These are phyloP conservation scores for Ctenochaetus hawaiiensis DNA, from an alignment of 2,797 vertebrate species.

Conservation along the genomic window DNA sequence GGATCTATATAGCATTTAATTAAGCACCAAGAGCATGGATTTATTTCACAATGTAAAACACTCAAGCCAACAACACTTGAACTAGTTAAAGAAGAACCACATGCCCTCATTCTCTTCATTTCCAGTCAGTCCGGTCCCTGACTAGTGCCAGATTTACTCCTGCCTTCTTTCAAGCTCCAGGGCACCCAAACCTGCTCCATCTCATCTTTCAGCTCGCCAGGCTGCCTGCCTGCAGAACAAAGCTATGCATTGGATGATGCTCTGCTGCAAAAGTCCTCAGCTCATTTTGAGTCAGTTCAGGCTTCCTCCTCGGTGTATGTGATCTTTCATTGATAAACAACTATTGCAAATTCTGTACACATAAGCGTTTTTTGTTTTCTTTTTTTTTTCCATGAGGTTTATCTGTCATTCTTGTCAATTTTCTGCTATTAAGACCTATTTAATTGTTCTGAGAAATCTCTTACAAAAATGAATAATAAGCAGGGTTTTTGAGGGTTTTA, in stretches of 20 bases:
- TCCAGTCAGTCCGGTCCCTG: not conserved
- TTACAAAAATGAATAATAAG: not conserved
- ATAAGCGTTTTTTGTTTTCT: not conserved
- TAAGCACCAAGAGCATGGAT: conserved; percentile 11
- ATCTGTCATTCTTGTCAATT: not conserved
- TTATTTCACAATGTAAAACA: not conserved
- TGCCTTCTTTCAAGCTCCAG: conserved; percentile 9
- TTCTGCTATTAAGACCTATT: not conserved
- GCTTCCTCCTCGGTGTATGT: conserved; percentile 6
- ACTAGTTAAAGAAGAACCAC: conserved; percentile 16
- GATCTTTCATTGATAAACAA: not conserved
- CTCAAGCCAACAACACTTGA: conserved; percentile 11
- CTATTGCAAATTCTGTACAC: not conserved
- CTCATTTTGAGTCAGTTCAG: conserved; percentile 33
- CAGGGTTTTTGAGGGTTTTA: conserved; percentile 17
- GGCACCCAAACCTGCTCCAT: conserved; percentile 11
- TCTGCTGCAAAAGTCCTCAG: conserved; percentile 9
- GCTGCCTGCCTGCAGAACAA: conserved; percentile 34
- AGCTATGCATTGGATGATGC: conserved; percentile 58
- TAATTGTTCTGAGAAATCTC: not conserved
- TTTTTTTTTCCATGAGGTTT: not conserved
- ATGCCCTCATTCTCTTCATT: conserved; percentile 3
- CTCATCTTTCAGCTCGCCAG: conserved; percentile 16
- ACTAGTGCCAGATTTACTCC: conserved; percentile 19
- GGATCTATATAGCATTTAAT: conserved; percentile 18